A percentile compares a stretch with the other conserved stretches of the same genome.
phyloP scores from a whole-genome alignment of 1,140 invertebrate species.

The Eubasilissa regina region DNA sequence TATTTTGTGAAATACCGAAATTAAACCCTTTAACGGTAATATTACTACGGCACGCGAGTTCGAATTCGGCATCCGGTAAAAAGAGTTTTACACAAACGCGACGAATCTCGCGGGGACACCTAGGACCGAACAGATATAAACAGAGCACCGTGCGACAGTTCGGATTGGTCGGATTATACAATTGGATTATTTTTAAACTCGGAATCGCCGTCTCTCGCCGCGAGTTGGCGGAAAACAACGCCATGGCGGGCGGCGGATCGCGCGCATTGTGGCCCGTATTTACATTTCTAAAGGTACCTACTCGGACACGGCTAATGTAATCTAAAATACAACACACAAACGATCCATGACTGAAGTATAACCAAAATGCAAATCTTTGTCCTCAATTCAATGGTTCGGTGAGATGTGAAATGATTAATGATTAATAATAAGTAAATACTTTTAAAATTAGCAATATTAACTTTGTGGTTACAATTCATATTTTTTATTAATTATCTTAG shows the following conservation, averaged over 20 bases:
- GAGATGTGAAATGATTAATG: no score
- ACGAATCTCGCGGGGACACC: neutral
- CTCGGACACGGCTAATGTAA: neutral
- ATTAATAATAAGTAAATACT: no score
- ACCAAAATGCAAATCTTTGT: no score
- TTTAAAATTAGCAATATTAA: no score
- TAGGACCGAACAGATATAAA: slow-evolving; percentile 26
- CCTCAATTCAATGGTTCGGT: no score
- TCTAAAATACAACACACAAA: neutral
- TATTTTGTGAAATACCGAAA: no score
- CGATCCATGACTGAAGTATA: neutral
- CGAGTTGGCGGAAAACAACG: slow-evolving; percentile 8
- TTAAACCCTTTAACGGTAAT: no score
- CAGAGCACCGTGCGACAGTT: slow-evolving; percentile 22
- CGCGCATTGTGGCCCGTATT: neutral
- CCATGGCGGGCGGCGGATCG: neutral
- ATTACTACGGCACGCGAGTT: no score
- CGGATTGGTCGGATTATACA: slow-evolving; percentile 33
- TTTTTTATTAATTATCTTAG: no score
- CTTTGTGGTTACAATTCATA: no score
- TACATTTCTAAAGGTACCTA: neutral
- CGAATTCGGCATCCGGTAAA: no score
- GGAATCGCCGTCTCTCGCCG: slow-evolving; percentile 27
- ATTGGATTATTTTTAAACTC: slow-evolving; percentile 47
- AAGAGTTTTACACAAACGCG: neutral